These are phyloP conservation scores for Parazoanthus darwini DNA, from an alignment of 92 coral and sea anemone species.

Conservation along the genomic window DNA sequence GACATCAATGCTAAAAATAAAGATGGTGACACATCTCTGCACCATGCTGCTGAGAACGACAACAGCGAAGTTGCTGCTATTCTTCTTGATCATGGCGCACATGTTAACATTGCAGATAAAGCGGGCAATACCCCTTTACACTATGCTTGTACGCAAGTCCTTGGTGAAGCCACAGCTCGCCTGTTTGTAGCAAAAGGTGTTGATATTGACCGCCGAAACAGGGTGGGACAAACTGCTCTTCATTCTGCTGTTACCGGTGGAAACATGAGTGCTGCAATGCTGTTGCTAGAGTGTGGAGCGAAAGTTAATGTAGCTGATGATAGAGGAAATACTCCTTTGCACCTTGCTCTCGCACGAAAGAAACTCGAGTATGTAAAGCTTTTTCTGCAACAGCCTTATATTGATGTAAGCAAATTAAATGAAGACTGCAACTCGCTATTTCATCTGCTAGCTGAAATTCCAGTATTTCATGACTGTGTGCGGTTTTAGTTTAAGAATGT, in stretches of 20 bases:
- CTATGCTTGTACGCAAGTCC: conserved; percentile 13
- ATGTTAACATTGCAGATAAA: not conserved
- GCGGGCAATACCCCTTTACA: conserved; percentile 29
- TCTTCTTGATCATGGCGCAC: conserved; percentile 21
- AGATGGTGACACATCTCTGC: conserved; percentile 17
- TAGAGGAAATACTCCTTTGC: not conserved
- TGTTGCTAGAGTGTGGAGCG: conserved; percentile 29
- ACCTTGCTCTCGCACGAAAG: not conserved
- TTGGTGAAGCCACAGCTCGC: not conserved
- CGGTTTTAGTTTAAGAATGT: not conserved
- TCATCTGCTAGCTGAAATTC: conserved; percentile 29
- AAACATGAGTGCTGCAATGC: not conserved
- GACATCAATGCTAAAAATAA: conserved; percentile 4
- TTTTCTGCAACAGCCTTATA: conserved; percentile 13
- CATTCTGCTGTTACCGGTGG: conserved; percentile 10
- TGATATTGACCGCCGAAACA: conserved; percentile 18
- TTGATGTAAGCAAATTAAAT: not conserved
- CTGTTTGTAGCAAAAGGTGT: conserved; percentile 1
- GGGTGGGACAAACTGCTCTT: conserved; percentile 26
- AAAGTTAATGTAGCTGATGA: conserved; percentile 22
- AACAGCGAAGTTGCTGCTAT: conserved; percentile 9
- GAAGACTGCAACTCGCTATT: conserved; percentile 20
- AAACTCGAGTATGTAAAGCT: not conserved
- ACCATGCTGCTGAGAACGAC: not conserved
- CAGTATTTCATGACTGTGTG: not conserved